Conservation (phyloP, 2,113 vertebrate genomes). For the Chaetura pelagica region DNA sequence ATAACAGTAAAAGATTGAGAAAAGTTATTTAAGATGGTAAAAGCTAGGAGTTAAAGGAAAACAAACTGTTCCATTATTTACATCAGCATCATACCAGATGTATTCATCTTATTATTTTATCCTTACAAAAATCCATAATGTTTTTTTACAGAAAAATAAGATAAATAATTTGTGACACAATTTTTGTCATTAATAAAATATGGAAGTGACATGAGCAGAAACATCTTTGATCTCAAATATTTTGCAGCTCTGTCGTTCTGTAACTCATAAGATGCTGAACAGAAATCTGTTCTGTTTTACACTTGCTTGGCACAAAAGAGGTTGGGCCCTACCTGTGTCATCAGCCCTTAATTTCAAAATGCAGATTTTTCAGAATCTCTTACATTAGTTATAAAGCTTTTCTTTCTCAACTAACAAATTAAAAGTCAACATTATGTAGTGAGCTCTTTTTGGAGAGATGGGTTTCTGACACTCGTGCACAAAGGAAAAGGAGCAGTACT, state of each 20-base stretch:
- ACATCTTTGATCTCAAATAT: not conserved
- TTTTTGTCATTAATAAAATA: not conserved
- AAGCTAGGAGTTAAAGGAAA: not conserved
- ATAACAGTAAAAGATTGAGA: not conserved
- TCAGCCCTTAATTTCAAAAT: not conserved
- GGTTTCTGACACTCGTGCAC: not conserved
- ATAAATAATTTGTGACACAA: not conserved
- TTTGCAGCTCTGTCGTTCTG: not conserved
- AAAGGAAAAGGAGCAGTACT: not conserved
- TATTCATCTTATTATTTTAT: not conserved
- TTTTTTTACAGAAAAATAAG: not conserved
- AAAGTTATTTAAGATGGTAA: not conserved
- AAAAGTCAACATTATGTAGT: rapidly evolving
- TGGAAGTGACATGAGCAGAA: not conserved
- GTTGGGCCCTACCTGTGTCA: no score
- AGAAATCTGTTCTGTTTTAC: not conserved
- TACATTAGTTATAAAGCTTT: not conserved
- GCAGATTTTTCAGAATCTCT: not conserved
- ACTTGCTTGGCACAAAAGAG: not conserved
- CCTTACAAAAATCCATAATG: not conserved
- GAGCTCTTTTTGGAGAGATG: not conserved
- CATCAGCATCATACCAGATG: not conserved
- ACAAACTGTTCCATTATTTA: not conserved
- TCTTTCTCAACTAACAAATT: not conserved
- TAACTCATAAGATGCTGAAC: not conserved